Evolutionary conservation across 2,113 vertebrate genomes (phyloP).

Genomic region (Vulpes vulpes): DNA sequence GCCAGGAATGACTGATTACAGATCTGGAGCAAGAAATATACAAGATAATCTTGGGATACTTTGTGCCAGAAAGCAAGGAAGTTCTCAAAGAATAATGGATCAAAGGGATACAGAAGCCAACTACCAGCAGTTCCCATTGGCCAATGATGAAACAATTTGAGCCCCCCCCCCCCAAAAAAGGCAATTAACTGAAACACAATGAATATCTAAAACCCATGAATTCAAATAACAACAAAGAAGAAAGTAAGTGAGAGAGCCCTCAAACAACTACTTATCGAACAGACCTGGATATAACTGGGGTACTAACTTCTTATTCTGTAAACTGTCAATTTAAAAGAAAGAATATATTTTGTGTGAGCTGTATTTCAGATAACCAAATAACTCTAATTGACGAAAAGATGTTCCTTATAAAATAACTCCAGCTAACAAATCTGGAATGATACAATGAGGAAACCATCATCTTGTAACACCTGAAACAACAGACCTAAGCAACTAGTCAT

Average conservation of each 20-base stretch:
- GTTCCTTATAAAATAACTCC: not conserved
- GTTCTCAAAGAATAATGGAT: not conserved
- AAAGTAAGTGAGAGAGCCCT: not conserved
- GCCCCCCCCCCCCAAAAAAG: too few relatives aligned
- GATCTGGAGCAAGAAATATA: not conserved
- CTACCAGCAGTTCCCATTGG: not conserved
- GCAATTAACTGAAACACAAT: not conserved
- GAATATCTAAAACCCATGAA: not conserved
- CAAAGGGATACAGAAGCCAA: slow-evolving; percentile 1
- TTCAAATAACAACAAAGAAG: not conserved
- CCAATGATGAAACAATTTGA: slow-evolving; percentile 10
- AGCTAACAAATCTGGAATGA: not conserved
- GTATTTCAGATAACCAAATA: not conserved
- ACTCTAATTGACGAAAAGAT: not conserved
- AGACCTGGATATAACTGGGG: not conserved
- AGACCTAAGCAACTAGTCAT: not conserved
- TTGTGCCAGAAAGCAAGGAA: not conserved
- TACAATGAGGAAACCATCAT: not conserved
- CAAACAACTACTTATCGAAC: not conserved
- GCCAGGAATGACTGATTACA: not conserved
- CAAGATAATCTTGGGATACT: not conserved
- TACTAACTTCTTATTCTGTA: not conserved
- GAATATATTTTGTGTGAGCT: not conserved
- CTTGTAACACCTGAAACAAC: not conserved
- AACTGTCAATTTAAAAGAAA: not conserved